Conservation (phyloP, 2,888 invertebrate genomes). For the Conomelus anceps region DNA sequence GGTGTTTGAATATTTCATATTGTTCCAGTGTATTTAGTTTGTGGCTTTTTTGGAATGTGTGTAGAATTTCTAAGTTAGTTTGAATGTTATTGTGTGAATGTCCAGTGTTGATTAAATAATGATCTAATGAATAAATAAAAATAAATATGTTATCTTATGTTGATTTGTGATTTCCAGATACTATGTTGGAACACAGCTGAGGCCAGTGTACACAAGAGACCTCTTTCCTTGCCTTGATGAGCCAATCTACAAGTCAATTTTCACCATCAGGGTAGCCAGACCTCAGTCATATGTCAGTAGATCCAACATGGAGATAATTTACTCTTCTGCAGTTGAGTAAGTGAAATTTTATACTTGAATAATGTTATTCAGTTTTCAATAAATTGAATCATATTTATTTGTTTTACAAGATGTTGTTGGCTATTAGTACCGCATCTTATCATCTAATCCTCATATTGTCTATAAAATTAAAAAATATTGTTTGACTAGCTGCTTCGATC, state of each 20-base stretch:
- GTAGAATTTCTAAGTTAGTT: too few species aligned
- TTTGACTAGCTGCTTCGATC: too few species aligned
- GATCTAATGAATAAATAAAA: too few species aligned
- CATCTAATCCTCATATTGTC: too few species aligned
- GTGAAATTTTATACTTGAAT: neutral
- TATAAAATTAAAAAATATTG: too few species aligned
- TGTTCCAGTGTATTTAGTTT: too few species aligned
- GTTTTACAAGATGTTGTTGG: neutral
- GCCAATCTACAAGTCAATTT: conserved; percentile 41
- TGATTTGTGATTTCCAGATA: conserved; percentile 32
- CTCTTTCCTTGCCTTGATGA: conserved; percentile 44
- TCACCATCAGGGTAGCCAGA: conserved; percentile 40
- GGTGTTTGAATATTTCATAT: too few species aligned
- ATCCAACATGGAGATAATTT: conserved; percentile 34
- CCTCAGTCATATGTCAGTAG: conserved; percentile 37
- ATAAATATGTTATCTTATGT: neutral
- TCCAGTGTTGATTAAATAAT: too few species aligned
- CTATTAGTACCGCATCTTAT: too few species aligned
- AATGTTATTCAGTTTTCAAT: neutral
- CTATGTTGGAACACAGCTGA: conserved; percentile 43
- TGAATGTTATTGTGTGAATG: too few species aligned
- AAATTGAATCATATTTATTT: neutral
- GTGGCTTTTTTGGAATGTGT: too few species aligned
- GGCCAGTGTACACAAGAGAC: conserved; percentile 38
- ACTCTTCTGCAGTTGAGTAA: conserved; percentile 17